phyloP scores from a whole-genome alignment of 2,113 vertebrate genomes.

The Tragelaphus imberbis region DNA sequence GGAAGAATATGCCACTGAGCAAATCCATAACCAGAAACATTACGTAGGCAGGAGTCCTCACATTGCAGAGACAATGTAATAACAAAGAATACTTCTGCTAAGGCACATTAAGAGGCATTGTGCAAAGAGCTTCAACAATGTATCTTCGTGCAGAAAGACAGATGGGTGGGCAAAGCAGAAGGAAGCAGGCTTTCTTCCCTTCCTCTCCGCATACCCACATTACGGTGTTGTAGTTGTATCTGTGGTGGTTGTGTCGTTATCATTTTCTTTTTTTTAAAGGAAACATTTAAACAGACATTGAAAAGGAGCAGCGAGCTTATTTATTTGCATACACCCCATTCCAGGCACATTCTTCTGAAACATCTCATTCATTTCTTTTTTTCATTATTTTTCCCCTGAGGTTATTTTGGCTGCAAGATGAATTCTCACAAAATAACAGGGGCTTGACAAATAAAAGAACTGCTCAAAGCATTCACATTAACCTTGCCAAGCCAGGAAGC shows the following conservation, averaged over 20 bases:
- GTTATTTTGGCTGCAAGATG: slow-evolving; percentile 50
- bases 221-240: rapidly evolving
- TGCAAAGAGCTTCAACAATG: not conserved
- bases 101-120: not conserved
- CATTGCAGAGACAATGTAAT: not conserved
- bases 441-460: slow-evolving; percentile 41
- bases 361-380: not conserved
- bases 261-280: not conserved
- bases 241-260: not conserved
- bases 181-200: not conserved
- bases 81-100: not conserved
- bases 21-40: not conserved
- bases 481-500: not conserved
- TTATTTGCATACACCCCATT: not conserved
- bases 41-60: not conserved
- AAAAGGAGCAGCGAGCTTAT: not conserved
- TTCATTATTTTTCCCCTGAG: not conserved
- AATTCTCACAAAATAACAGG: slow-evolving; percentile 18
- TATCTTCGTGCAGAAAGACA: not conserved
- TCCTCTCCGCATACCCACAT: not conserved
- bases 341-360: not conserved
- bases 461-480: not conserved
- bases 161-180: rapidly evolving
- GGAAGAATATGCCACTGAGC: not conserved
- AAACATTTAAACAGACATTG: not conserved